Evolutionary conservation across 2,888 invertebrate genomes (phyloP).

Genomic region (Beris morrisii): DNA sequence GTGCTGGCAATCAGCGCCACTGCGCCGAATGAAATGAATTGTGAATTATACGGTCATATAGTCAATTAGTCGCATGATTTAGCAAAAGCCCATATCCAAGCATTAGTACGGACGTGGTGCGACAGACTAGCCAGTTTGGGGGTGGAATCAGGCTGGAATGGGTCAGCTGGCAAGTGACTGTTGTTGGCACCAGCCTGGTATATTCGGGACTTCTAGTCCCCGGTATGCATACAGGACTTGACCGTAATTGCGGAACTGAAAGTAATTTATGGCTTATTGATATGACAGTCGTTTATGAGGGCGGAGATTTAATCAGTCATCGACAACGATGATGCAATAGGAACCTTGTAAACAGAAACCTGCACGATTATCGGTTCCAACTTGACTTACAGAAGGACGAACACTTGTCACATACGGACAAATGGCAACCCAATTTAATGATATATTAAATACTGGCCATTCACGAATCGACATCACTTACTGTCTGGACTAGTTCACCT

Average conservation of each 20-base stretch:
- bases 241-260: conserved; percentile 15
- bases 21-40: conserved; percentile 38
- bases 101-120: background rate
- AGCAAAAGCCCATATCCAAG: conserved; percentile 34
- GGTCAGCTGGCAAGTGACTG: conserved; percentile 11
- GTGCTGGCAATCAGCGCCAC: conserved; percentile 30
- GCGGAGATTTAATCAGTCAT: conserved; percentile 37
- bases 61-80: conserved; percentile 40
- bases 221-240: background rate
- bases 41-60: conserved; percentile 39
- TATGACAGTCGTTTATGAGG: conserved; percentile 37
- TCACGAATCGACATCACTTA: no score
- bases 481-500: conserved; percentile 3
- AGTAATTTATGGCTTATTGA: conserved; percentile 38
- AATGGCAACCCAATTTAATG: no score
- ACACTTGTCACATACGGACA: no score
- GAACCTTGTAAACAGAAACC: no score
- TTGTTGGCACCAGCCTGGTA: conserved; percentile 5
- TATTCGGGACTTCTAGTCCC: background rate
- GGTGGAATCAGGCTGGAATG: background rate
- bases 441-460: no score
- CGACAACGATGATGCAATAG: no score
- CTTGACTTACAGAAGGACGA: no score
- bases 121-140: conserved; percentile 1
- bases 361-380: no score